Base-by-base conservation (phyloP, 2,797 vertebrate species). In the Sylvia borin region DNA sequence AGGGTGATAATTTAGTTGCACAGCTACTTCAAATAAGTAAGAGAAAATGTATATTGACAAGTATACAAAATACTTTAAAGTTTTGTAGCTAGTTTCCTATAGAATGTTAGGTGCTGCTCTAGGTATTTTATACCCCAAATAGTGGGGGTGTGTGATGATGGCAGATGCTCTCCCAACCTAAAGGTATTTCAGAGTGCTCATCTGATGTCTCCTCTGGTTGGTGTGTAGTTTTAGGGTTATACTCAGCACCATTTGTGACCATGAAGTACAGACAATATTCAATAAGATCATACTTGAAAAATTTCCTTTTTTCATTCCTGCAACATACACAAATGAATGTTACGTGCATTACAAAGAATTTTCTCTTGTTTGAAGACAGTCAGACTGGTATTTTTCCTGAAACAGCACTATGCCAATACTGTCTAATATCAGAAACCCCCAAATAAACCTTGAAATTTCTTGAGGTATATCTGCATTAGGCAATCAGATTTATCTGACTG, bases 381-480 rank as follows among this genome's bases (percentile, higher is more conserved):
- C 31, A 55, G 40, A 60, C 47, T 11, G 14, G 13, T 82, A 64
- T 48, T 87, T 80, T 88, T 88, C 45, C 73, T 81, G 50, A 91
- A 86, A 78, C 6, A 42, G 11, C 0, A 0, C 79, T 64, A 82
- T 74, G 32, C 19, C 83, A 64, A 17, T 77, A 40, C 8, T 53
- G 40, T 50, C 72, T 88, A 65, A 40, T 61, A 74, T n/a, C 38
- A 77, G 64, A 83, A 95, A 80, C 10, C 1, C 13, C 17, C 47
- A 58, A 72, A 84, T 36, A 81, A 88, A 75, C 17, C 31, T 68
- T 76, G 55, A 60, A 36, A n/a, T 84, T 94, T 96, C 80, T 88
- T 40, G 50, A 94, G n/a, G 43, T 48, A 64, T 40, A 70, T 34
- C 32, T 85, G 55, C 36, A 48, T 60, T 73, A 86, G 47, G 64